A percentile compares a stretch with the other conserved stretches of the same genome.
phyloP scores from a whole-genome alignment of 2,888 invertebrate species.

The Dicyrtomina minuta region DNA sequence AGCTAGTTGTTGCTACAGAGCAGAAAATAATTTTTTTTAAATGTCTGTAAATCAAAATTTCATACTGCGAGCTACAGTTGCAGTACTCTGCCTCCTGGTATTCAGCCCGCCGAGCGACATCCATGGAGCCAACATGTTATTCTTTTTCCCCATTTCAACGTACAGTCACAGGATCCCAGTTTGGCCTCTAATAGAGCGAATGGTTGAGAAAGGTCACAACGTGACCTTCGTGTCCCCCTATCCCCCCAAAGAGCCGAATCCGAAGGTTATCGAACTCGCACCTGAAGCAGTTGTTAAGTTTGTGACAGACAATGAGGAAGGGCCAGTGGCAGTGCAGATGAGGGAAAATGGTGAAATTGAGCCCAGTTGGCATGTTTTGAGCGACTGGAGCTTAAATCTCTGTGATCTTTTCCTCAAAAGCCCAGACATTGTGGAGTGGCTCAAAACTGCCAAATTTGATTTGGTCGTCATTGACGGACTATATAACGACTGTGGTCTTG shows the following conservation, averaged over 20 bases:
- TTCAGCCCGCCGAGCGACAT: no score
- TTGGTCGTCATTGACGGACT: constrained; percentile 41
- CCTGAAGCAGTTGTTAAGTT: constrained; percentile 23
- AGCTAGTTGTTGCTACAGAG: no score
- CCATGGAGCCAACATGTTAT: constrained; percentile 20
- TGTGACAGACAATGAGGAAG: constrained; percentile 12
- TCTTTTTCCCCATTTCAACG: constrained; percentile 34
- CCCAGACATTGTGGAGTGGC: constrained; percentile 17
- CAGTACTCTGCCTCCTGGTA: no score
- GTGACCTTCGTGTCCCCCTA: constrained; percentile 43
- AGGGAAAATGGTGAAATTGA: background rate
- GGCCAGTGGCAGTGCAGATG: constrained; percentile 16
- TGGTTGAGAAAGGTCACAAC: constrained; percentile 44
- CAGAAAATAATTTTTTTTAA: no score
- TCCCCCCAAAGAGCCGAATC: constrained; percentile 30
- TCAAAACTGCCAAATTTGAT: constrained; percentile 28
- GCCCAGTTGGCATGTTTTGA: constrained; percentile 16
- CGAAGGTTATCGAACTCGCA: constrained; percentile 38
- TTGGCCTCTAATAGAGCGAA: constrained; percentile 31
- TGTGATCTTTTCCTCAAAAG: constrained; percentile 26
- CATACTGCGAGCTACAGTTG: no score
- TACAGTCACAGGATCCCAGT: constrained; percentile 33
- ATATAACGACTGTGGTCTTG: constrained; percentile 40
- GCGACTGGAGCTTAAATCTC: constrained; percentile 11
- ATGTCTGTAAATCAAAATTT: background rate